Percentiles rank a stretch among this genome's conserved stretches.
Conservation (phyloP, 1,140 invertebrate species). For the Achroia grisella region DNA sequence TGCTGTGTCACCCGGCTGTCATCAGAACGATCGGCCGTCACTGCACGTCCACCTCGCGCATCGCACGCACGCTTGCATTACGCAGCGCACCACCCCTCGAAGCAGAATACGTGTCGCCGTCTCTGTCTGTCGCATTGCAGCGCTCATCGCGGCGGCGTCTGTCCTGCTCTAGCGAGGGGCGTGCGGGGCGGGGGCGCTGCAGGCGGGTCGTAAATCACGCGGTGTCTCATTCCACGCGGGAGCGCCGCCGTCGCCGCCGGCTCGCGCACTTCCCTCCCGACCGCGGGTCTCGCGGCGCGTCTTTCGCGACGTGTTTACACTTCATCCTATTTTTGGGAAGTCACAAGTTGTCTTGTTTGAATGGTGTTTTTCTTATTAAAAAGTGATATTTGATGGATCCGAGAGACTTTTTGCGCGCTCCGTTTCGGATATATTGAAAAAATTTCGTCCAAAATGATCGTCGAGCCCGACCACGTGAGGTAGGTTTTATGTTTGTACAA, state of each 20-base stretch:
- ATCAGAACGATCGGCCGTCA: constrained; percentile 62
- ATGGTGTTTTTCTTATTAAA: constrained; percentile 35
- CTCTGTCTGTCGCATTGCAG: constrained; percentile 36
- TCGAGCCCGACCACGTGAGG: constrained; percentile 67
- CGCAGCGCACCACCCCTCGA: constrained; percentile 67
- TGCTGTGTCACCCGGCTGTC: constrained; percentile 52
- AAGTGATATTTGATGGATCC: constrained; percentile 62
- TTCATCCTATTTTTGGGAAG: constrained; percentile 44
- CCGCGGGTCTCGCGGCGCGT: constrained; percentile 57
- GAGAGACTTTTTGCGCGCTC: constrained; percentile 24
- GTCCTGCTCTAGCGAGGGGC: constrained; percentile 42
- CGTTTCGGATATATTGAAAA: constrained; percentile 50
- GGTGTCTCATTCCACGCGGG: constrained; percentile 71
- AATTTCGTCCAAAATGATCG: constrained; percentile 67
- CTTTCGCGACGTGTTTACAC: constrained; percentile 68
- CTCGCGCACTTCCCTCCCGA: constrained; percentile 61
- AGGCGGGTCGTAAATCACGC: constrained; percentile 72
- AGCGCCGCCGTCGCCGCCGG: constrained; percentile 65
- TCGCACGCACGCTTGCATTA: constrained; percentile 71
- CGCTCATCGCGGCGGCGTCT: constrained; percentile 10
- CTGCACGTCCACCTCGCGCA: constrained; percentile 67
- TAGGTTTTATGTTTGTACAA: constrained; percentile 51
- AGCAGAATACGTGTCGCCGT: constrained; percentile 35
- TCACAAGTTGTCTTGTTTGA: constrained; percentile 38
- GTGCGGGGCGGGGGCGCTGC: constrained; percentile 62